These are phyloP conservation scores for Ennomos erosarius DNA, from an alignment of 2,888 invertebrate genomes.

Conservation along the genomic window DNA sequence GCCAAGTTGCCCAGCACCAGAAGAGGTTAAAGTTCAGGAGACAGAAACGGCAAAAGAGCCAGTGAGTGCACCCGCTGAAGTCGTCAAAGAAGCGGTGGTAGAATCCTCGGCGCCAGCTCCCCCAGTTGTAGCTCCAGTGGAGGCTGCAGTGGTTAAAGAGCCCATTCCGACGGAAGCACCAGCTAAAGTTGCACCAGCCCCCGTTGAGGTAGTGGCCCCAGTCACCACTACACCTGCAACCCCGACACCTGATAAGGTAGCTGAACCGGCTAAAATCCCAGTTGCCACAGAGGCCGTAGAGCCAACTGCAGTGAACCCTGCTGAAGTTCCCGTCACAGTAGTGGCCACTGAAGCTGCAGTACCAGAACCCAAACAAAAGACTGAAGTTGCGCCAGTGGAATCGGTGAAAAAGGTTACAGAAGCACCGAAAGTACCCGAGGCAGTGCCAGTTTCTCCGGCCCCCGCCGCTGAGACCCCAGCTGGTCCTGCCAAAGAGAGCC, in stretches of 20 bases:
- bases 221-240: slow-evolving; percentile 32
- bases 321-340: slow-evolving; percentile 38
- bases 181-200: slow-evolving; percentile 1
- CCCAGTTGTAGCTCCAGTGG: slow-evolving; percentile 3
- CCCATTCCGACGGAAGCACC: slow-evolving; percentile 23
- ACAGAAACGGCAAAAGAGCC: slow-evolving; percentile 35
- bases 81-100: slow-evolving; percentile 48
- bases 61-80: slow-evolving; percentile 40
- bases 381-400: slow-evolving; percentile 37
- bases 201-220: slow-evolving; percentile 21
- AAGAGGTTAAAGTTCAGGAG: slow-evolving; percentile 42
- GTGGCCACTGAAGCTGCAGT: slow-evolving; percentile 20
- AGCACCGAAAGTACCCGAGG: slow-evolving; percentile 20
- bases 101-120: slow-evolving; percentile 33
- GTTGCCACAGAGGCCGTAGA: not conserved
- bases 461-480: not conserved
- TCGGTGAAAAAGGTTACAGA: slow-evolving; percentile 30
- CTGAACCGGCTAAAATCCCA: slow-evolving; percentile 26
- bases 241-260: slow-evolving; percentile 24
- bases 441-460: slow-evolving; percentile 19
- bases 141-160: slow-evolving; percentile 4
- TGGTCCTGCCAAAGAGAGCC: slow-evolving; percentile 27
- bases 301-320: slow-evolving; percentile 11
- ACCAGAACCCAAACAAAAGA: slow-evolving; percentile 38
- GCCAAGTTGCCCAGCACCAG: slow-evolving; percentile 41